A percentile compares a stretch with the other conserved stretches of the same genome.
Conservation (phyloP, 2,797 vertebrate genomes). For the Cheirogaleus major region DNA sequence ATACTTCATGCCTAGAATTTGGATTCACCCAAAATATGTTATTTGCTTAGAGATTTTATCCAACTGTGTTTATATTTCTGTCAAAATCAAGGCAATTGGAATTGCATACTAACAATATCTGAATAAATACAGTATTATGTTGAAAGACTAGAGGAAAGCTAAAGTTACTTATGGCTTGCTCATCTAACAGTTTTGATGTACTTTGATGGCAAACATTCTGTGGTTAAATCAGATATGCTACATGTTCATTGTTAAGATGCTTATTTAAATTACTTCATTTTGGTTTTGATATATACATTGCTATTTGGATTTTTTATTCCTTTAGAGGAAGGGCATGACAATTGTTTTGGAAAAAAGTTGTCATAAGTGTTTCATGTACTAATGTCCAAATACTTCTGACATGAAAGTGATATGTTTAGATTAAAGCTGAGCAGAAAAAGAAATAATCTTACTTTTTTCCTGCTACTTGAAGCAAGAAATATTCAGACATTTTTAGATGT, state of each 20-base stretch:
- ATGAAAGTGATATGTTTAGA: slow-evolving; percentile 33
- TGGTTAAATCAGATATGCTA: slow-evolving; percentile 3
- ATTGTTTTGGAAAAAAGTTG: background rate
- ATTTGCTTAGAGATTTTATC: slow-evolving; percentile 49
- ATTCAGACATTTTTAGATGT: background rate
- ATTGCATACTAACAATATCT: slow-evolving; percentile 5
- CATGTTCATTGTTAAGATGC: slow-evolving; percentile 18
- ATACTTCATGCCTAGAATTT: slow-evolving; percentile 9
- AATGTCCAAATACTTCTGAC: background rate
- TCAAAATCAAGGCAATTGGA: slow-evolving; percentile 50
- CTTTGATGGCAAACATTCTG: background rate
- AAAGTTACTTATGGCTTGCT: background rate
- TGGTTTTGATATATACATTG: background rate
- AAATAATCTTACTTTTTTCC: background rate
- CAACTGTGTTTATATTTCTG: slow-evolving; percentile 26
- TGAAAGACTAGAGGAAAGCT: slow-evolving; percentile 23
- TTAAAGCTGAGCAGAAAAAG: slow-evolving; percentile 18
- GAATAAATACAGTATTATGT: slow-evolving; percentile 3
- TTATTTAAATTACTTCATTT: slow-evolving; percentile 39
- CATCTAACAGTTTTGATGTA: slow-evolving; percentile 3
- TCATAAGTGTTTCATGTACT: background rate
- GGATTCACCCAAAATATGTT: slow-evolving; percentile 26
- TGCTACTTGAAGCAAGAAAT: slow-evolving; percentile 30
- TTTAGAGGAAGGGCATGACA: background rate
- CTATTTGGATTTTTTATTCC: background rate